These are phyloP conservation scores for Alviniconcha marisindica DNA, from an alignment of 1,140 invertebrate genomes.

Conservation along the genomic window DNA sequence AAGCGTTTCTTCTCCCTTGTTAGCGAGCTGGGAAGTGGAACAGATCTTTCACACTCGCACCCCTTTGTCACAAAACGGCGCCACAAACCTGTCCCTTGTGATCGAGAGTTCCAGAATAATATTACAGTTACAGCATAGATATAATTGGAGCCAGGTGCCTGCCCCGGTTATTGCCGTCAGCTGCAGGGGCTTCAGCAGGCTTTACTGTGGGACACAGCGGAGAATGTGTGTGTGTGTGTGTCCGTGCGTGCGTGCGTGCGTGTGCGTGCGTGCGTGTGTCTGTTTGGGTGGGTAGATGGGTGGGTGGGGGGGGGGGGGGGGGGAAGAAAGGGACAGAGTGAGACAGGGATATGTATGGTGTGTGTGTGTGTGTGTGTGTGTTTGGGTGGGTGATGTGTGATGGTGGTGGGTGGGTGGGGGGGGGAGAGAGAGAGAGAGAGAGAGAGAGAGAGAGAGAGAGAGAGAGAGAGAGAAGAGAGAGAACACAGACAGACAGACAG, in stretches of 20 bases:
- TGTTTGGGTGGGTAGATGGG: neutral
- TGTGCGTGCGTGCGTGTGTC: slow-evolving; percentile 6
- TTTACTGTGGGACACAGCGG: neutral
- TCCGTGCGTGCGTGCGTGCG: neutral
- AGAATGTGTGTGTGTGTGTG: neutral
- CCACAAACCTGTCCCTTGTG: neutral
- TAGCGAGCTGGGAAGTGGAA: neutral
- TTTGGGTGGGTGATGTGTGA: neutral
- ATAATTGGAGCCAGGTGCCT: slow-evolving; percentile 3
- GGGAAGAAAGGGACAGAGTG: neutral
- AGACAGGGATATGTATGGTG: neutral
- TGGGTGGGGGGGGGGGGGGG: neutral
- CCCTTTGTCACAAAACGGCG: no score
- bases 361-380: slow-evolving; percentile 8
- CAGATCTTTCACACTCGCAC: no score
- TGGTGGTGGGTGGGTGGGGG: no score
- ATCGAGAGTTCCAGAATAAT: neutral
- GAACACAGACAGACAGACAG: no score
- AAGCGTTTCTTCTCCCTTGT: neutral
- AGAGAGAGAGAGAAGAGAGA: neutral
- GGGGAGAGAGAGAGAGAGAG: neutral
- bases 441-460: slow-evolving; percentile 1
- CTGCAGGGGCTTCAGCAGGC: neutral
- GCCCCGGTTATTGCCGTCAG: neutral
- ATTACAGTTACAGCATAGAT: slow-evolving; percentile 19